phyloP scores from a whole-genome alignment of 2,113 vertebrate genomes.

The Monopterus albus region DNA sequence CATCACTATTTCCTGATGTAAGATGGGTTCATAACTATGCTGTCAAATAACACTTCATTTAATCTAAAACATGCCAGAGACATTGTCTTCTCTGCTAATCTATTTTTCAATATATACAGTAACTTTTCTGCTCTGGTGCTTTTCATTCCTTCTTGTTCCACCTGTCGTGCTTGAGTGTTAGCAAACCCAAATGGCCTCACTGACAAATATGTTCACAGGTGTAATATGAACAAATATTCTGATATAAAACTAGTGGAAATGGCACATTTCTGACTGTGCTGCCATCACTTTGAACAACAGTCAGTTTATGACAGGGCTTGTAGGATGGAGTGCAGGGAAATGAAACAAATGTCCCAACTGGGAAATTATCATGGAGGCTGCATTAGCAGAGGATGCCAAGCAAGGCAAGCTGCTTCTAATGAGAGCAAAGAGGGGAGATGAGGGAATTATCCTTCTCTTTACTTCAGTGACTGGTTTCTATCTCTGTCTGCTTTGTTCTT shows the following conservation, averaged over 20 bases:
- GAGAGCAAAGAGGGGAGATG: slow-evolving; percentile 52
- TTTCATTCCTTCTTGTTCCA: slow-evolving; percentile 11
- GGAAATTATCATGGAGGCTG: slow-evolving; percentile 53
- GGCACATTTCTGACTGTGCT: not conserved
- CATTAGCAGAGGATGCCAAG: slow-evolving; percentile 58
- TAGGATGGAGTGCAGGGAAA: slow-evolving; percentile 32
- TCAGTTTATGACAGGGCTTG: not conserved
- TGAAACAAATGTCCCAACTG: slow-evolving; percentile 52
- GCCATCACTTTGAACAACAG: slow-evolving; percentile 26
- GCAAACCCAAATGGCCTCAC: slow-evolving; percentile 16
- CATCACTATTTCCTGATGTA: slow-evolving; percentile 3
- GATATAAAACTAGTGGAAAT: not conserved
- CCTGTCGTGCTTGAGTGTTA: not conserved
- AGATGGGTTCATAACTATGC: slow-evolving; percentile 3
- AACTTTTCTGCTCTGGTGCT: slow-evolving; percentile 31
- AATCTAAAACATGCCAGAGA: slow-evolving; percentile 32
- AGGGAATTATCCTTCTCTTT: slow-evolving; percentile 52
- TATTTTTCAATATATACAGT: slow-evolving; percentile 46
- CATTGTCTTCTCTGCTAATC: slow-evolving; percentile 49
- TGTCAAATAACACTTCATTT: slow-evolving; percentile 42
- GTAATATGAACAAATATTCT: slow-evolving; percentile 35
- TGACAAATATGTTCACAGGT: not conserved
- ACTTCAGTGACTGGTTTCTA: slow-evolving; percentile 52
- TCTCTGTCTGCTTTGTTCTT: not conserved
- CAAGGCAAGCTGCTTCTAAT: slow-evolving; percentile 45